A percentile compares a stretch with the other conserved stretches of the same genome.
These are phyloP conservation scores for Volucella bombylans DNA, from an alignment of 2,888 invertebrate genomes.

Conservation along the genomic window DNA sequence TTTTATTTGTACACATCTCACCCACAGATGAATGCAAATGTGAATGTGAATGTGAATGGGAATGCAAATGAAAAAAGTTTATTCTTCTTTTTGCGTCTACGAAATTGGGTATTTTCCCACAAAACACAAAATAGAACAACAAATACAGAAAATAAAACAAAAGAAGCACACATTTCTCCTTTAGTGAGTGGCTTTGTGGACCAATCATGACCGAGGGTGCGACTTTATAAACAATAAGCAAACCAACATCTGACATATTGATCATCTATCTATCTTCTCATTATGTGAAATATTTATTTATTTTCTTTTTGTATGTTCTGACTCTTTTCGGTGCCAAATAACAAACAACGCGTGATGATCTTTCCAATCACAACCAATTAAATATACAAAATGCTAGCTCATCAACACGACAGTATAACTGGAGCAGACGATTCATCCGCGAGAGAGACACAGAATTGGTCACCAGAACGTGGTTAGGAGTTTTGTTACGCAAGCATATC, in stretches of 20 bases:
- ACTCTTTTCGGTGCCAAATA: not conserved
- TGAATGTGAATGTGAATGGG: not conserved
- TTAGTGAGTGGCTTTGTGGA: conserved; percentile 4
- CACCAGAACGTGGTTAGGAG: conserved; percentile 21
- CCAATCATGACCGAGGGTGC: conserved; percentile 9
- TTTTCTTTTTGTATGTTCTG: conserved; percentile 4
- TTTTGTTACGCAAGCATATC: conserved; percentile 61
- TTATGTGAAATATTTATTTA: conserved; percentile 36
- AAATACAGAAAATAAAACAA: not conserved
- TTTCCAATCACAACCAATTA: conserved; percentile 32
- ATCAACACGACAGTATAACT: too few species aligned
- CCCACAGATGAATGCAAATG: conserved; percentile 33
- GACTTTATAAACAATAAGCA: conserved; percentile 32
- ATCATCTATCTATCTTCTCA: conserved; percentile 32
- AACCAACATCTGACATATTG: conserved; percentile 56
- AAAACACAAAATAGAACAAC: not conserved
- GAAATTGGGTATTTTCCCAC: not conserved
- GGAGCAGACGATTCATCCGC: not conserved
- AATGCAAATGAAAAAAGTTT: conserved; percentile 6
- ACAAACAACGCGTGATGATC: conserved; percentile 32
- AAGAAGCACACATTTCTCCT: conserved; percentile 10
- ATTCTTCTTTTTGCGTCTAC: conserved; percentile 15
- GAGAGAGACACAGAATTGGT: conserved; percentile 9
- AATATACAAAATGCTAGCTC: conserved; percentile 1
- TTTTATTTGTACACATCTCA: conserved; percentile 43